Evolutionary conservation across 2,113 vertebrate genomes (phyloP).

Genomic region (Platysternon megacephalum): DNA sequence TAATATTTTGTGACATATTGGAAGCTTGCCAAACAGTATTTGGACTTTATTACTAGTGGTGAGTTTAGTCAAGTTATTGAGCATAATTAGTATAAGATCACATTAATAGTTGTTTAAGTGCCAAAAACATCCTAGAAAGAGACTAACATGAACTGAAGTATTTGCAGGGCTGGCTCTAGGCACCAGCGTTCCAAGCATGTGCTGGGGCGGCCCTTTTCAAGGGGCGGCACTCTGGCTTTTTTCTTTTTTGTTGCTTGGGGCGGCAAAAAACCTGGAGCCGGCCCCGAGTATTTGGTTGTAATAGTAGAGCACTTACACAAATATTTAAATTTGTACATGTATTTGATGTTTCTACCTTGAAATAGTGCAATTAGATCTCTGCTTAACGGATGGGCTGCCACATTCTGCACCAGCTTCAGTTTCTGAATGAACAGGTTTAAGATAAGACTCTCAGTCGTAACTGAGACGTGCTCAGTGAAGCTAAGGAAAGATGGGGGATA

Average conservation of each 20-base stretch:
- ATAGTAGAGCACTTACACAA: neutral
- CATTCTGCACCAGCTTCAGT: neutral
- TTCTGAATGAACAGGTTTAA: neutral
- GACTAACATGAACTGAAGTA: neutral
- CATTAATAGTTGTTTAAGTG: neutral
- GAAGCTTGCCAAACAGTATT: neutral
- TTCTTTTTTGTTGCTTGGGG: no score
- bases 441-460: neutral
- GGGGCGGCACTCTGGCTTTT: no score
- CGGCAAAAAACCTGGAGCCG: no score
- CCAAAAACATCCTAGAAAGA: neutral
- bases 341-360: neutral
- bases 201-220: no score
- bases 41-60: neutral
- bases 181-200: no score
- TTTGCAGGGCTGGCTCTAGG: neutral
- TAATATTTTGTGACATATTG: neutral
- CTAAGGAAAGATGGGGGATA: no score
- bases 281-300: neutral
- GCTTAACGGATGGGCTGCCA: neutral
- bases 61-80: no score
- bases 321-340: neutral
- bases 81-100: neutral
- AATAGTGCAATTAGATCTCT: neutral
- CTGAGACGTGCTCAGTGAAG: neutral